Evolutionary conservation across 2,113 vertebrate species (phyloP).

Genomic region (Maccullochella peelii): DNA sequence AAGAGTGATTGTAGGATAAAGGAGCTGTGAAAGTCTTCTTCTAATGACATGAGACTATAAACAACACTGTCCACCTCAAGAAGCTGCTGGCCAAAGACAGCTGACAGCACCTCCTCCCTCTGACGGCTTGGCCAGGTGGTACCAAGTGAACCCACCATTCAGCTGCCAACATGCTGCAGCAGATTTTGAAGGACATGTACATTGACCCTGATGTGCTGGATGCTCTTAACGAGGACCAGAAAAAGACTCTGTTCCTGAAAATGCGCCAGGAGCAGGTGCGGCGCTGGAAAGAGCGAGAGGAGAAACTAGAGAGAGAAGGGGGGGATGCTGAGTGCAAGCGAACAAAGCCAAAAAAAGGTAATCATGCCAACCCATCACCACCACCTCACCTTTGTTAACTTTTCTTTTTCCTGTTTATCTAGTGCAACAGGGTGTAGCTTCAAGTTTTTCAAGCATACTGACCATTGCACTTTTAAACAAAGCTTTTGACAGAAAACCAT

Average conservation of each 20-base stretch:
- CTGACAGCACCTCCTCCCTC: conserved; percentile 32
- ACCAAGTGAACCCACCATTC: not conserved
- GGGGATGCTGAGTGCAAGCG: conserved; percentile 42
- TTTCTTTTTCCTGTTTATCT: conserved; percentile 16
- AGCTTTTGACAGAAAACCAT: conserved; percentile 22
- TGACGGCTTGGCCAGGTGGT: not conserved
- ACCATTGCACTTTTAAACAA: conserved; percentile 1
- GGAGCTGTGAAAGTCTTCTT: conserved; percentile 7
- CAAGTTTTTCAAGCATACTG: conserved; percentile 34
- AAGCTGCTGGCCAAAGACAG: conserved; percentile 49
- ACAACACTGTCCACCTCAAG: conserved; percentile 34
- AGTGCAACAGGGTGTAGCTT: conserved; percentile 14
- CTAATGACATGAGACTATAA: conserved; percentile 65
- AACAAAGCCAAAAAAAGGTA: conserved; percentile 81
- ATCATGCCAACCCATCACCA: not conserved
- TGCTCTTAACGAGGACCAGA: conserved; percentile 86
- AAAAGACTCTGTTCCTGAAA: conserved; percentile 86
- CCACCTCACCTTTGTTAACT: conserved; percentile 6
- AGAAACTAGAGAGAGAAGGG: conserved; percentile 77
- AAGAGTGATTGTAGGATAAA: conserved; percentile 9
- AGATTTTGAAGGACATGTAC: conserved; percentile 89
- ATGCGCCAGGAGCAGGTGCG: conserved; percentile 88
- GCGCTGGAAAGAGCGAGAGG: conserved; percentile 85
- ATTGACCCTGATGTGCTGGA: conserved; percentile 85
- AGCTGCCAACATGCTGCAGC: conserved; percentile 83